Base-by-base conservation (phyloP, 2,797 vertebrate genomes). In the Sus cebifrons region DNA sequence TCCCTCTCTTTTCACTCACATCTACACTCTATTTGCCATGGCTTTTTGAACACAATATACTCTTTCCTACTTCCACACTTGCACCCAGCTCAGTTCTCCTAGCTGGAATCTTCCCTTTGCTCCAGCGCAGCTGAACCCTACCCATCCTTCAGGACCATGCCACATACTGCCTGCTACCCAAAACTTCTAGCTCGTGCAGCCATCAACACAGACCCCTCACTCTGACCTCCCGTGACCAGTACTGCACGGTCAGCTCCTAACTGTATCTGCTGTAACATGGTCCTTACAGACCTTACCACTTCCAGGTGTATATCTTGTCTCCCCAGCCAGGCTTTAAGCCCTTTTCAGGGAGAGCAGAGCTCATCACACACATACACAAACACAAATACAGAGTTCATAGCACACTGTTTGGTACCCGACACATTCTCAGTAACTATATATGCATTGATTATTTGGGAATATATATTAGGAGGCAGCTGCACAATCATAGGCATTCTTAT, bases 401-500 rank as follows among this genome's bases (percentile, higher is more conserved):
- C 52, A 68, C 29, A 64, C 9, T 52, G n/a, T 21, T 75, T 78
- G 77, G 2, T 77, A 73, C 17, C 17, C 67, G 49, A 56, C 77
- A 68, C 36, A 1, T 84, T 88, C 29, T 96, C 54, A 54, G 58
- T 64, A 74, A 94, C 64, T 75, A 78, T 79, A 25, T 89, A 29
- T n/a, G 81, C 56, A 65, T 65, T 56, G 1, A 11, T 87, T 85
- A 91, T 84, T 83, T 84, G 27, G 54, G 68, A 87, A 84, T 44
- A 78, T 44, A 78, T 78, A 32, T 17, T 58, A 89, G 5, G 77
- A 78, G 29, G 23, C 21, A 73, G 65, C 8, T 44, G 62, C 82
- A 83, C 14, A 89, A 83, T 89, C 73, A 91, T 1, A 79, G n/a
- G 16, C 65, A 89, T 90, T 83, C 29, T 67, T 89, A 78, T 58